Percentiles rank a stretch among this genome's conserved stretches.
These are phyloP conservation scores for Arvicola amphibius DNA, from an alignment of 2,797 vertebrate species.

Conservation along the genomic window DNA sequence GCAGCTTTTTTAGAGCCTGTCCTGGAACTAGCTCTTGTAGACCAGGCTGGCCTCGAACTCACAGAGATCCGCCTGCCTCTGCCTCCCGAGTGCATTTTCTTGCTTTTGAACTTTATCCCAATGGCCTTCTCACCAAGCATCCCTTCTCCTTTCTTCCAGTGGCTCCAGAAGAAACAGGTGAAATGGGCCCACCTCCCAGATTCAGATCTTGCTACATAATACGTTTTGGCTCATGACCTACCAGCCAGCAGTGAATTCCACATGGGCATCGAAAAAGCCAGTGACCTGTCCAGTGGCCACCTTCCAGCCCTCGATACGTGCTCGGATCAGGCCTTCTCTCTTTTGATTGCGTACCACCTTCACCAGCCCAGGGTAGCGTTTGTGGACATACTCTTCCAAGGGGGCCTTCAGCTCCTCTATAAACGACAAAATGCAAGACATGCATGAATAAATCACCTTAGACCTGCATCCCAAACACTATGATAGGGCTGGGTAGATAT, in stretches of 20 bases:
- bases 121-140: not conserved
- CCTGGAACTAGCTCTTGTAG: too few species aligned
- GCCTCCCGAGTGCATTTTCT: too few species aligned
- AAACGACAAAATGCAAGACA: constrained; percentile 15
- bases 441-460: not conserved
- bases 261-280: constrained; percentile 97
- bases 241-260: constrained; percentile 98
- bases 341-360: constrained; percentile 98
- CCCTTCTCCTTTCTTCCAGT: not conserved
- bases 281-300: constrained; percentile 95
- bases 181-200: not conserved
- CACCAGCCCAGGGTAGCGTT: constrained; percentile 95
- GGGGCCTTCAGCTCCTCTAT: constrained; percentile 96
- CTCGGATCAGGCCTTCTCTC: constrained; percentile 96
- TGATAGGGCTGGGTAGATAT: too few species aligned
- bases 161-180: not conserved
- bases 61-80: too few species aligned
- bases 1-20: too few species aligned
- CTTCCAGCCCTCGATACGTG: constrained; percentile 98
- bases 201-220: not conserved
- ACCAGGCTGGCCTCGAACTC: too few species aligned
- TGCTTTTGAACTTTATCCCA: not conserved
- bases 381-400: constrained; percentile 96
- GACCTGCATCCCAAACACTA: not conserved
- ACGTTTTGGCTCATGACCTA: constrained; percentile 83